Percentiles rank a stretch among this genome's conserved stretches.
Evolutionary conservation across 2,888 invertebrate species (phyloP).

Genomic region (Geophilus truncorum): DNA sequence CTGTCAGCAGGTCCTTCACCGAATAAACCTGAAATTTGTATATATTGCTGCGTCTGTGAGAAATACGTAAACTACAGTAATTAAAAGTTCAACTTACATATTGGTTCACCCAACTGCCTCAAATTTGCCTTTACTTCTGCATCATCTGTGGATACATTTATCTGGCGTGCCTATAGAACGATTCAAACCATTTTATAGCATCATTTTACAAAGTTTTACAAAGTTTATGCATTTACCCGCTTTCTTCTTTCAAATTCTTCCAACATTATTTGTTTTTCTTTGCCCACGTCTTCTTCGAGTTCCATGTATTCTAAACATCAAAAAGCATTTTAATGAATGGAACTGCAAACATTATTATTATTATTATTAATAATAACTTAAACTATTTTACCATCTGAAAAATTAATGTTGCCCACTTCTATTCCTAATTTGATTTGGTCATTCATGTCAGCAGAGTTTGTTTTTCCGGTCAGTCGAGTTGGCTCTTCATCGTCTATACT

Average conservation of each 20-base stretch:
- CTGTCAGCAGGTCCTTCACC: conserved; percentile 98
- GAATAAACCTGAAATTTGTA: conserved; percentile 66
- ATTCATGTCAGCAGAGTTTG: conserved; percentile 54
- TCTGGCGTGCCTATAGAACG: conserved; percentile 68
- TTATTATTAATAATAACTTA: not conserved
- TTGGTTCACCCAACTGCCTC: conserved; percentile 88
- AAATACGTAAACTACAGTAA: not conserved
- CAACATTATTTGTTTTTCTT: conserved; percentile 81
- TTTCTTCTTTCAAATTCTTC: conserved; percentile 94
- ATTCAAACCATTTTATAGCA: no score
- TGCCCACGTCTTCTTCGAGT: conserved; percentile 76
- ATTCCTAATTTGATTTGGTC: conserved; percentile 54
- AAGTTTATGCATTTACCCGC: conserved; percentile 55
- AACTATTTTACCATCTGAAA: conserved; percentile 53
- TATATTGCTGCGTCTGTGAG: no score
- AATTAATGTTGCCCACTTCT: conserved; percentile 60
- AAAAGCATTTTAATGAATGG: conserved; percentile 36
- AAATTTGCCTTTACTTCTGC: conserved; percentile 88
- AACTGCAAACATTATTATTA: not conserved
- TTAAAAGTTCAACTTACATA: conserved; percentile 57
- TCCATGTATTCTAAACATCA: conserved; percentile 78
- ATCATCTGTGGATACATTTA: conserved; percentile 98
- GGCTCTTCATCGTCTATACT: conserved; percentile 82
- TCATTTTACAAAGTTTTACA: not conserved
- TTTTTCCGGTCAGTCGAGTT: conserved; percentile 58